These are phyloP conservation scores for Rhagonycha lutea DNA, from an alignment of 2,888 invertebrate species.

Conservation along the genomic window DNA sequence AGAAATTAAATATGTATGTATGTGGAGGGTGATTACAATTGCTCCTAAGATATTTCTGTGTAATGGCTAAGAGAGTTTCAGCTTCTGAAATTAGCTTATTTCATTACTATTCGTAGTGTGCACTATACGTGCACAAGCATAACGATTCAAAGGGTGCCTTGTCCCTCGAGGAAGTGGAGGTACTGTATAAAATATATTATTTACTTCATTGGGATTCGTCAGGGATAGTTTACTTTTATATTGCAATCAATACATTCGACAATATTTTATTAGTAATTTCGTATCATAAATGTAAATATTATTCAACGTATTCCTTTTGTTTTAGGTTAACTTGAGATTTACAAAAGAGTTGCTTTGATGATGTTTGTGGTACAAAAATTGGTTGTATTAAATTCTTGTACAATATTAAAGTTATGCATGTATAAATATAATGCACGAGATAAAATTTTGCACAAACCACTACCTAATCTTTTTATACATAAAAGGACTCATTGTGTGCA, in stretches of 20 bases:
- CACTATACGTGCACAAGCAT: conserved; percentile 11
- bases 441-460: not conserved
- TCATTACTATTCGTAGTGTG: conserved; percentile 20
- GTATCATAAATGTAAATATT: not conserved
- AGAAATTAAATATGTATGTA: conserved; percentile 20
- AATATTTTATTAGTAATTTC: not conserved
- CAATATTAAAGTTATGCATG: not conserved
- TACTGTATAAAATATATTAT: not conserved
- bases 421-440: not conserved
- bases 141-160: conserved; percentile 5
- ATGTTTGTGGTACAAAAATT: not conserved
- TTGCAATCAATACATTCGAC: not conserved
- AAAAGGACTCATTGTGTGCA: not conserved
- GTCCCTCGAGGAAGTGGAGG: not conserved
- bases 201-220: not conserved
- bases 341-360: not conserved
- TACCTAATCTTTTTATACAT: not conserved
- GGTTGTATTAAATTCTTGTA: not conserved
- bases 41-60: conserved; percentile 11
- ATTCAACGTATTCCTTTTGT: not conserved
- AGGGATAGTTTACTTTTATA: not conserved
- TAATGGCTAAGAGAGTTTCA: conserved; percentile 13
- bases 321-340: not conserved
- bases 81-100: conserved; percentile 20
- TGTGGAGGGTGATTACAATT: conserved; percentile 5